Percentiles rank a stretch among this genome's conserved stretches.
phyloP scores from a whole-genome alignment of 53 echinoderm and acorn worm species.

The Apostichopus leukothele region DNA sequence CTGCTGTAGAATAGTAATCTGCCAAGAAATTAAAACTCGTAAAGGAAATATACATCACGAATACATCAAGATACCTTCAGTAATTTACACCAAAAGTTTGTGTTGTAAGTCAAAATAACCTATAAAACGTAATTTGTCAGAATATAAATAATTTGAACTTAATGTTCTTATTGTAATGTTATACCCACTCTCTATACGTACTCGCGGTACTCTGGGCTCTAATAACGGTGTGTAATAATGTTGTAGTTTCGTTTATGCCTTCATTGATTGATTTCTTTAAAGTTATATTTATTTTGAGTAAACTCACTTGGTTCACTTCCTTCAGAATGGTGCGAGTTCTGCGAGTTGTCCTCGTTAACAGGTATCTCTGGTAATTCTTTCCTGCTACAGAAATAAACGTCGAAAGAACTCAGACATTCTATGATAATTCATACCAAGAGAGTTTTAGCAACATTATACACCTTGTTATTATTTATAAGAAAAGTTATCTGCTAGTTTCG shows the following conservation, averaged over 20 bases:
- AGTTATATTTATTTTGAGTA: neutral
- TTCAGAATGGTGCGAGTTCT: neutral
- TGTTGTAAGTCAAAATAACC: too few species aligned
- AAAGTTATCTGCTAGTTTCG: neutral
- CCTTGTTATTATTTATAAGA: neutral
- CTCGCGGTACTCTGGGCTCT: neutral
- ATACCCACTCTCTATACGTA: neutral
- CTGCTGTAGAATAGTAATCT: slow-evolving; percentile 24
- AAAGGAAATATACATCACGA: too few species aligned
- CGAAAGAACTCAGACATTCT: neutral
- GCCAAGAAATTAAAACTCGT: neutral
- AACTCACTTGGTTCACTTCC: neutral
- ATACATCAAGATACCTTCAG: too few species aligned
- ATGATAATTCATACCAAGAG: neutral
- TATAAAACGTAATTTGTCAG: too few species aligned
- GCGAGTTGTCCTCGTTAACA: neutral
- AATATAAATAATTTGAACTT: too few species aligned
- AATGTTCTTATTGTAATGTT: too few species aligned
- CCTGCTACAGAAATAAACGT: neutral
- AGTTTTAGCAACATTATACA: neutral
- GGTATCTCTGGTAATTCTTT: neutral
- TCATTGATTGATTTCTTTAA: neutral
- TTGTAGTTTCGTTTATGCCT: neutral
- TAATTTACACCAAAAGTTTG: too few species aligned
- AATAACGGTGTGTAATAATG: neutral